Evolutionary conservation across 2,888 invertebrate genomes (phyloP), one percentile per base, ranked within the genome.

Genomic region (Bellardia bayeri): DNA sequence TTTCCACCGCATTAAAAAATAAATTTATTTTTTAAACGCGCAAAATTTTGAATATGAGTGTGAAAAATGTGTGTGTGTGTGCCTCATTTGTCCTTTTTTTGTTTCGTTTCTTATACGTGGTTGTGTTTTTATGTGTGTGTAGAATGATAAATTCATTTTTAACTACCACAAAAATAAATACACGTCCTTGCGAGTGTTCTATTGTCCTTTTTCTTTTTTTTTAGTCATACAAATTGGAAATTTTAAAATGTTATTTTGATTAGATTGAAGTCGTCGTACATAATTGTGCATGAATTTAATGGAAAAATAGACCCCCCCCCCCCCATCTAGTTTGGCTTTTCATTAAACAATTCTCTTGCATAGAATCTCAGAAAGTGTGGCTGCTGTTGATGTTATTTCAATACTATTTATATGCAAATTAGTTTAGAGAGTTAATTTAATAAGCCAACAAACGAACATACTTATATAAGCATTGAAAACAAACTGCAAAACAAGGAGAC

Each of bases 341-440:
- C 14, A 33, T 61, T 40, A 37, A 37, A 56, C 13, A 14, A 13
- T 54, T 58, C 9, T 58, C 8, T 33, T 30, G 33, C 2, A 7
- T 61, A 13, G 14, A 61, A 61, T 61, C 61, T 33, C 13, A 13
- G 13, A 61, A 33, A 30, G 56, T 58, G 37, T 74, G 30, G 45
- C n/a, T 49, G 42, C n/a, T 23, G 72, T 40, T 33, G 30, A 74
- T 45, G 45, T 49, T 33, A 13, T 83, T 76, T 64, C 76, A 72
- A 83, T 83, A 45, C 45, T 63, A 83, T 71, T 78, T 83, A 54
- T 83, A 83, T 83, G 83, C 64, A 83, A 83, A 83, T 83, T 69
- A 83, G 76, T 37, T 54, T 56, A 69, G 83, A 69, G 71, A 76
- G 45, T 83, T 64, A 71, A 76, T 83, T 78, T 76, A 69, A 82